Conservation (phyloP, 2,888 invertebrate genomes). For the Chalcis sispes region DNA sequence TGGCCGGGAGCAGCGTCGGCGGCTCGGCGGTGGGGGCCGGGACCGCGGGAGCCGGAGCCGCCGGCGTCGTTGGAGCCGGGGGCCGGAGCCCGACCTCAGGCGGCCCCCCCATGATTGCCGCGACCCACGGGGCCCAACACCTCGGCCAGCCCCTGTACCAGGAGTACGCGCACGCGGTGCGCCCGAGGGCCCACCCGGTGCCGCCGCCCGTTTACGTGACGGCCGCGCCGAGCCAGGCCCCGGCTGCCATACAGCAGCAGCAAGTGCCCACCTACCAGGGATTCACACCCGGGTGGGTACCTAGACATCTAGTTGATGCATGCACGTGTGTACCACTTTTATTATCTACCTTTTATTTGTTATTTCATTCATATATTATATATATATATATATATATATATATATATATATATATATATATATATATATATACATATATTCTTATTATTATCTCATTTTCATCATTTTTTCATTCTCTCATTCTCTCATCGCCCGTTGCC, state of each 20-base stretch:
- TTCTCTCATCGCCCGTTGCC: too few species aligned
- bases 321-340: conserved; percentile 75
- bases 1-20: background rate
- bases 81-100: conserved; percentile 31
- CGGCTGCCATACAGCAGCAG: conserved; percentile 73
- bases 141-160: conserved; percentile 81
- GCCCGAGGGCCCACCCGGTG: conserved; percentile 77
- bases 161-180: conserved; percentile 76
- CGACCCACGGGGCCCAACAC: conserved; percentile 77
- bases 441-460: conserved; percentile 7
- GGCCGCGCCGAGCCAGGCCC: conserved; percentile 76
- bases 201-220: conserved; percentile 85
- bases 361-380: background rate
- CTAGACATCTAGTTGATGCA: conserved; percentile 75
- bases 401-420: background rate
- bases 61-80: conserved; percentile 64
- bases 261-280: conserved; percentile 76
- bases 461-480: background rate
- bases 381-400: background rate
- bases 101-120: conserved; percentile 62
- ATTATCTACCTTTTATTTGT: conserved; percentile 61
- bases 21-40: conserved; percentile 60
- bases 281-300: conserved; percentile 76
- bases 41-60: conserved; percentile 60
- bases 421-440: background rate